A percentile compares a stretch with the other conserved stretches of the same genome.
Conservation (phyloP, 1,140 invertebrate species). For the Drosophila biarmipes region DNA sequence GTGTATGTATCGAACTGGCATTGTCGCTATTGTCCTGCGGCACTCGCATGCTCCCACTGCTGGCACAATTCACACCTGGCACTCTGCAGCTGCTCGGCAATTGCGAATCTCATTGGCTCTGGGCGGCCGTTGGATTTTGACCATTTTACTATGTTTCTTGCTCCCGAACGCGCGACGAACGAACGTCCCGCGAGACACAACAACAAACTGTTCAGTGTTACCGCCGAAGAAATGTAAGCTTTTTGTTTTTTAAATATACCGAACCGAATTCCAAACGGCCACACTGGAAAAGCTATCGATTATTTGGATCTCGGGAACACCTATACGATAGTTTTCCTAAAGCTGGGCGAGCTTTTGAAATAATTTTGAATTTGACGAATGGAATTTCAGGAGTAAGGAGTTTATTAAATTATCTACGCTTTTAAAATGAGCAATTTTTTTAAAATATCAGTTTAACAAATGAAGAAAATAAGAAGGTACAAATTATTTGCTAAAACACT, state of each 20-base stretch:
- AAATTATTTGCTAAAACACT: too few relatives aligned
- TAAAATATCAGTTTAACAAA: too few relatives aligned
- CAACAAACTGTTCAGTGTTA: slow-evolving; percentile 55
- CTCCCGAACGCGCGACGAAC: slow-evolving; percentile 44
- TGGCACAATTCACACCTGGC: slow-evolving; percentile 35
- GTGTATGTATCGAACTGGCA: slow-evolving; percentile 79
- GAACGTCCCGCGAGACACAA: slow-evolving; percentile 51
- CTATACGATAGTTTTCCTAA: not conserved
- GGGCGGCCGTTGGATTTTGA: slow-evolving; percentile 18
- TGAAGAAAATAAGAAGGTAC: too few relatives aligned
- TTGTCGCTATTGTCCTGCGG: slow-evolving; percentile 36
- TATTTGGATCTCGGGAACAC: too few relatives aligned
- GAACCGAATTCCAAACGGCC: too few relatives aligned
- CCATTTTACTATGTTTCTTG: slow-evolving; percentile 37
- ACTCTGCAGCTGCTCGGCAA: slow-evolving; percentile 21
- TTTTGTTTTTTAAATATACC: too few relatives aligned
- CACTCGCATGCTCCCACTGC: slow-evolving; percentile 13
- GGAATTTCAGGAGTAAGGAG: not conserved
- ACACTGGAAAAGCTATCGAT: too few relatives aligned
- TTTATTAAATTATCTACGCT: too few relatives aligned
- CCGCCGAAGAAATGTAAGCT: too few relatives aligned
- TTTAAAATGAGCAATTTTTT: too few relatives aligned
- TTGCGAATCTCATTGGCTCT: slow-evolving; percentile 15
- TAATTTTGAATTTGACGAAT: not conserved
- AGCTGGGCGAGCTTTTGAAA: not conserved